Evolutionary conservation across 2,797 vertebrate species (phyloP).

Genomic region (Anabas testudineus): DNA sequence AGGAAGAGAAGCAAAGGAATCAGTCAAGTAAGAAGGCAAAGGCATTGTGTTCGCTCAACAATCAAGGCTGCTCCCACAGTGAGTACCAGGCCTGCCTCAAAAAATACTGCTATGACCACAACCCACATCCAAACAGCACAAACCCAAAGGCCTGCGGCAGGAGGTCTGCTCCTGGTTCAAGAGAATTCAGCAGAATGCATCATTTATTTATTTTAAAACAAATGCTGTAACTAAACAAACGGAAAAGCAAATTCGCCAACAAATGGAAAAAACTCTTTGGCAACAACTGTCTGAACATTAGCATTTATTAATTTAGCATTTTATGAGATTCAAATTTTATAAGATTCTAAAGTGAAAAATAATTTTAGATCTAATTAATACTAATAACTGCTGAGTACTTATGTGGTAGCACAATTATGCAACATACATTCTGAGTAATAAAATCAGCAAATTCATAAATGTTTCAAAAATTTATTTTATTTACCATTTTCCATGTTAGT

Average conservation of each 20-base stretch:
- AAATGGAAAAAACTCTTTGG: background rate
- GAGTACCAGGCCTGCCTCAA: slow-evolving; percentile 50
- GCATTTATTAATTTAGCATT: background rate
- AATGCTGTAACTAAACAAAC: slow-evolving; percentile 7
- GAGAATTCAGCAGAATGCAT: slow-evolving; percentile 12
- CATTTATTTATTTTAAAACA: slow-evolving; percentile 28
- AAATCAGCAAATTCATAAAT: background rate
- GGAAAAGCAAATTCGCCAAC: background rate
- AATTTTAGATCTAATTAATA: background rate
- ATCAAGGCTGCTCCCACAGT: slow-evolving; percentile 62
- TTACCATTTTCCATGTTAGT: background rate
- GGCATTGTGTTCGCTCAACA: slow-evolving; percentile 80
- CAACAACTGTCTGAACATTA: background rate
- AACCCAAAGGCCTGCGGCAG: slow-evolving; percentile 27
- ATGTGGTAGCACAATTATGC: background rate
- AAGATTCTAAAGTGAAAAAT: background rate
- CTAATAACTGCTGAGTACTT: background rate
- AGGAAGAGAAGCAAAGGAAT: slow-evolving; percentile 82
- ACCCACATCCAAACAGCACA: slow-evolving; percentile 42
- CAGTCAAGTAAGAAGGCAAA: slow-evolving; percentile 83
- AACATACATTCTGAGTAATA: background rate
- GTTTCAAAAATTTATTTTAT: background rate
- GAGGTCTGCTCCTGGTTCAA: slow-evolving; percentile 10
- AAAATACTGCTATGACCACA: slow-evolving; percentile 56
- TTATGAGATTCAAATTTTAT: slow-evolving; percentile 1